Base-by-base conservation (phyloP, 2,888 invertebrate species). In the Ferrisia virgata region DNA sequence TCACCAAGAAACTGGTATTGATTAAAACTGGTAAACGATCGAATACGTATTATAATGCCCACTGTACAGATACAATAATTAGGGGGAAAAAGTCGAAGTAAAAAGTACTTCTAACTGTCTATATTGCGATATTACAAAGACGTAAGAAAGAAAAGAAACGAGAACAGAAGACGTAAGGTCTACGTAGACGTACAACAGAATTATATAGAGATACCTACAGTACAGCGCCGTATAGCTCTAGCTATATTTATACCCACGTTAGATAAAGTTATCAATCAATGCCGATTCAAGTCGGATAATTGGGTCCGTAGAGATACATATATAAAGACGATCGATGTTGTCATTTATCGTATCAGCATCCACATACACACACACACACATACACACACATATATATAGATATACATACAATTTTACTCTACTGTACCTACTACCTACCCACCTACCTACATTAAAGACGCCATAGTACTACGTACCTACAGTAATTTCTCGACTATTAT, bases 251-350 rank as follows among this genome's bases (percentile, higher is more conserved):
- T 47, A 47, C 53, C 22, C 53, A 53, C 53, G 31, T 33, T 69
- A 33, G 81, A 43, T 83, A 39, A 83, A 83, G 83, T 83, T 83
- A 83, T 83, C 83, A 83, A 83, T 83, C 83, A 83, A 83, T 83
- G 76, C 83, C 83, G 39, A 28, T 76, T 76, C 39, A 83, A 83
- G 83, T 47, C 72, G 43, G 72, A 83, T 83, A 83, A 83, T 83
- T 83, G 83, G 76, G 83, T 76, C 83, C 83, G 76, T 76, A 76
- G 83, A 83, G 83, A 83, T 58, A 82, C 76, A 83, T 76, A 80
- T n/a, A n/a, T 13, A 80, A 22, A 69, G 76, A 83, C 83, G 83
- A 83, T 83, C 83, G 83, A 83, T 83, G 83, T 40, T 83, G 83
- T 83, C 83, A 83, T 83, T 83, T 83, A 83, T 83, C n/a, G n/a